Evolutionary conservation across 2,888 invertebrate genomes (phyloP), one percentile per base, ranked within the genome.

Genomic region (Galeruca laticollis): DNA sequence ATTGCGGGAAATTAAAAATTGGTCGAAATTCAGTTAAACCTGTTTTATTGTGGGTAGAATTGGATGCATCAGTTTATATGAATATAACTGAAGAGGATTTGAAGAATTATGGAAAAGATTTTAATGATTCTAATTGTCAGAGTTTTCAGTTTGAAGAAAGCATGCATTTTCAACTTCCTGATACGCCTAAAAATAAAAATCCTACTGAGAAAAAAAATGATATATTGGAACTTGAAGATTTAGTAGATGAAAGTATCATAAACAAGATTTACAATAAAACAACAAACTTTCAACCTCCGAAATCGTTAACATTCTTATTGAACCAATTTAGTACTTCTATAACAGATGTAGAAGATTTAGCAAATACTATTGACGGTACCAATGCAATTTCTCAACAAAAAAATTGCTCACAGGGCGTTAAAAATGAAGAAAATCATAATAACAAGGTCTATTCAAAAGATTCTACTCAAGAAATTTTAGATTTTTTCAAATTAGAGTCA

Each of bases 1-100:
- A 86, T 47, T 89, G 88, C 76, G 78, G 78, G 57, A 70, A 76
- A 68, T 69, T 47, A 18, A 56, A 69, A 76, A 66, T 68, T 54
- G 18, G 13, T 11, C 3, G 57, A 73, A 18, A 54, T 47, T n/a
- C 37, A 49, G 6, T 15, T 64, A 2, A 47, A 11, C 18, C 62
- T 31, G 43, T 10, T 18, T 40, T 70, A 20, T 68, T 62, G 59
- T 78, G 74, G 73, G 54, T 73, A 47, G 75, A 77, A 68, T 60
- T 68, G 11, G 77, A 79, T 31, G 62, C 68, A 9, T 68, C 69
- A 2, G 75, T 81, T 37, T 71, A 82, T 10, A 72, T 81, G 47
- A 69, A 69, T 31, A 70, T 84, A 31, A 79, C 81, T 11, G 56
- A 69, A 18, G 69, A 79, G 26, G 79, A 80, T 76, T 75, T 83